These are phyloP conservation scores for Poeciliopsis infans DNA, from an alignment of 2,797 vertebrate genomes.

Conservation along the genomic window DNA sequence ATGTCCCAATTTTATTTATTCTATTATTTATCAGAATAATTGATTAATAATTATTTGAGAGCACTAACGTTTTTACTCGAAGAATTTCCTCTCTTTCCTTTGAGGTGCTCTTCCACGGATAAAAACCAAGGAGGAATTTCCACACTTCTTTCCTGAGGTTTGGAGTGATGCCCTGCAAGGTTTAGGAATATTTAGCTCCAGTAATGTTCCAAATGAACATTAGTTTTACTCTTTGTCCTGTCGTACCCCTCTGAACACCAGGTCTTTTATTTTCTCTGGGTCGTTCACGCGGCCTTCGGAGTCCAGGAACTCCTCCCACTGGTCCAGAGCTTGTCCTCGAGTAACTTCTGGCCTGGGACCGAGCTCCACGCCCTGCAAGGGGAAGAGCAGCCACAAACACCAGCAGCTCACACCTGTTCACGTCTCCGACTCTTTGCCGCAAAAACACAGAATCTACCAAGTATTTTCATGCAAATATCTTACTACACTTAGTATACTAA, in stretches of 20 bases:
- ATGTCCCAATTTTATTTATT: too few species aligned
- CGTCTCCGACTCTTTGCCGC: accelerated
- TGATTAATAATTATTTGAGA: background rate
- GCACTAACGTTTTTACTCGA: slow-evolving; percentile 85
- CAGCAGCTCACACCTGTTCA: background rate
- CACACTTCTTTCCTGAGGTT: slow-evolving; percentile 86
- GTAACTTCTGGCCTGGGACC: slow-evolving; percentile 83
- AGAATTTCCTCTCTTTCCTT: slow-evolving; percentile 86
- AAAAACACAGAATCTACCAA: too few species aligned
- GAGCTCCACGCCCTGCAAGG: slow-evolving; percentile 82
- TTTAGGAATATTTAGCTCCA: background rate
- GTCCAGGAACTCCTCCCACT: slow-evolving; percentile 85
- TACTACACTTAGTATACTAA: too few species aligned
- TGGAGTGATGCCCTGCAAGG: slow-evolving; percentile 82
- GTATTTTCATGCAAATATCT: too few species aligned
- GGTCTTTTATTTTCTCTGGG: slow-evolving; percentile 80
- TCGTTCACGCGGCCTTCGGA: slow-evolving; percentile 82
- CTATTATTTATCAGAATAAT: too few species aligned
- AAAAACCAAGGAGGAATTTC: slow-evolving; percentile 92
- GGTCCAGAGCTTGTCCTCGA: slow-evolving; percentile 81
- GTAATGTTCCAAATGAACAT: background rate
- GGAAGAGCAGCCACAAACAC: background rate
- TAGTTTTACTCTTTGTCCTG: background rate
- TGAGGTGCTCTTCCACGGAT: slow-evolving; percentile 86
- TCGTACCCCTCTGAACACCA: slow-evolving; percentile 90